These are phyloP conservation scores for Marronus borbonicus DNA, from an alignment of 2,888 invertebrate genomes.

Conservation along the genomic window DNA sequence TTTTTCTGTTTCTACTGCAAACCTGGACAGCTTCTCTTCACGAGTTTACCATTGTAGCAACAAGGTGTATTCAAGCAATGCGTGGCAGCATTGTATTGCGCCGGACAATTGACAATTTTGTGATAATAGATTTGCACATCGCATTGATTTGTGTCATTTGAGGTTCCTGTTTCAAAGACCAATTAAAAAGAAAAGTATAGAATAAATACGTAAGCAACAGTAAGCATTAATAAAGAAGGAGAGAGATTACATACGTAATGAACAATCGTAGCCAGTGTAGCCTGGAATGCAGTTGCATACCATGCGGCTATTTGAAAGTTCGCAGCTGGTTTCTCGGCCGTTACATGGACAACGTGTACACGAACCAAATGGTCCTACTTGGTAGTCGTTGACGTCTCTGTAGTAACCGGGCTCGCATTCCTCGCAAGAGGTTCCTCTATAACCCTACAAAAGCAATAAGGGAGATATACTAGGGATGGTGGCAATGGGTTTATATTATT, in stretches of 20 bases:
- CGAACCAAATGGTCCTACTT: slow-evolving; percentile 72
- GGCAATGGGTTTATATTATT: too few species aligned
- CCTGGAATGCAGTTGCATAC: slow-evolving; percentile 83
- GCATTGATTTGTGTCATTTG: slow-evolving; percentile 2
- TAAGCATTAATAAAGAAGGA: slow-evolving; percentile 1
- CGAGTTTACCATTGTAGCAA: slow-evolving; percentile 33
- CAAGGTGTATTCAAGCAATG: slow-evolving; percentile 26
- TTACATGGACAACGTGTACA: slow-evolving; percentile 86
- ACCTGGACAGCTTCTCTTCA: slow-evolving; percentile 44
- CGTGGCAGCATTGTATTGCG: slow-evolving; percentile 1
- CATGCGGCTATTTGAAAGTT: slow-evolving; percentile 72
- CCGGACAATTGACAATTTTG: slow-evolving; percentile 36
- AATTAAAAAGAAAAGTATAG: slow-evolving; percentile 4
- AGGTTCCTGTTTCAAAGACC: background rate
- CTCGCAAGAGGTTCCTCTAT: slow-evolving; percentile 89
- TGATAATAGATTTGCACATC: slow-evolving; percentile 33
- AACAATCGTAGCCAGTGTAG: slow-evolving; percentile 79
- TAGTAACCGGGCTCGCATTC: slow-evolving; percentile 82
- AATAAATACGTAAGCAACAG: background rate
- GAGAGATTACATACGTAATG: slow-evolving; percentile 69
- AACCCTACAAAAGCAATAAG: slow-evolving; percentile 69
- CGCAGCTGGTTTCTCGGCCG: slow-evolving; percentile 80
- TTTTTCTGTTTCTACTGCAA: slow-evolving; percentile 27
- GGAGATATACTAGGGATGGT: too few species aligned
- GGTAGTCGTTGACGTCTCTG: slow-evolving; percentile 74